A percentile compares a stretch with the other conserved stretches of the same genome.
Evolutionary conservation across 2,888 invertebrate species (phyloP).

Genomic region (Geophilus truncorum): DNA sequence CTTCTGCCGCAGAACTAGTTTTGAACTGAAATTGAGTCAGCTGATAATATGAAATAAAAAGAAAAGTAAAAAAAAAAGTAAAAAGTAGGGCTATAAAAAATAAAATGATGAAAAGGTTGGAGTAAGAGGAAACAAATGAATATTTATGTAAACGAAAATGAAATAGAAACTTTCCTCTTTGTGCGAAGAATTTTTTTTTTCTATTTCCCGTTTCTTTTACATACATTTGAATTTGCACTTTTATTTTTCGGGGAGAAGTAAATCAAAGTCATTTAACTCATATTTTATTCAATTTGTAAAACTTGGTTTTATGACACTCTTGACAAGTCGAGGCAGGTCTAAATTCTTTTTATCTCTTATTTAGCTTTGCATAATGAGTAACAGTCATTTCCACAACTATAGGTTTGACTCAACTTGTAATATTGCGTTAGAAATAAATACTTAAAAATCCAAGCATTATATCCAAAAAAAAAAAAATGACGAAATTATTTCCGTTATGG

Average conservation of each 20-base stretch:
- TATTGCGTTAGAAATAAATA: not conserved
- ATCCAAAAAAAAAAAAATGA: too few relatives aligned
- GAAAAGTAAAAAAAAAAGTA: not conserved
- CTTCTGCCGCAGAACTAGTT: not conserved
- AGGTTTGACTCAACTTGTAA: not conserved
- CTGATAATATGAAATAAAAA: not conserved
- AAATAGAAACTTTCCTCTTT: not conserved
- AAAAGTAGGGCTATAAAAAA: not conserved
- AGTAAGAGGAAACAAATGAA: not conserved
- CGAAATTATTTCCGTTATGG: too few relatives aligned
- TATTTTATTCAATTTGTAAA: not conserved
- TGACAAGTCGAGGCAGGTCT: not conserved
- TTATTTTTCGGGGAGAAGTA: not conserved
- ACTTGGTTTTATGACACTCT: not conserved
- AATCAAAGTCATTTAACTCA: not conserved
- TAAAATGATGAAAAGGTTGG: not conserved
- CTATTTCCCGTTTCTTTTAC: not conserved
- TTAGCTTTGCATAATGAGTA: not conserved
- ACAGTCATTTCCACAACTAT: not conserved
- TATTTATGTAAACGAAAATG: not conserved
- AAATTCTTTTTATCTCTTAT: not conserved
- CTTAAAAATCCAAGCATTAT: not conserved
- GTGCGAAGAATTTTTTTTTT: not conserved
- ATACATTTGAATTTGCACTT: not conserved
- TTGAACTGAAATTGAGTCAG: slow-evolving; percentile 4